A percentile compares a stretch with the other conserved stretches of the same genome.
phyloP scores from a whole-genome alignment of 2,113 vertebrate genomes.

The Pluvianellus socialis region DNA sequence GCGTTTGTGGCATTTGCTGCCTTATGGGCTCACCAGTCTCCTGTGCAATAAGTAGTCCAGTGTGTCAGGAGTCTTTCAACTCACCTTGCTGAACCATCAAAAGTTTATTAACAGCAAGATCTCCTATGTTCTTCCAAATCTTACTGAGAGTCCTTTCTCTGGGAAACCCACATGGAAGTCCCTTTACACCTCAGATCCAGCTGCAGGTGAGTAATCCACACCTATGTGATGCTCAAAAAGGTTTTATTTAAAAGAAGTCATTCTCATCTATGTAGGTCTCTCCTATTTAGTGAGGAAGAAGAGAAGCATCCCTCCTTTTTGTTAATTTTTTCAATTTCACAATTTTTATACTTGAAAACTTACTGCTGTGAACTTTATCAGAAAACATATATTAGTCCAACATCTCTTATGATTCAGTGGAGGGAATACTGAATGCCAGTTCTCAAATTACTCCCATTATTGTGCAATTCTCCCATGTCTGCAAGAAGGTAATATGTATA shows the following conservation, averaged over 20 bases:
- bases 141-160: not conserved
- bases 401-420: not conserved
- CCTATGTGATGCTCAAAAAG: accelerated
- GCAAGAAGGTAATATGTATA: not conserved
- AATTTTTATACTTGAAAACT: not conserved
- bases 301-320: not conserved
- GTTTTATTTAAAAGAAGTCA: not conserved
- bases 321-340: not conserved
- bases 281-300: not conserved
- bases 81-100: not conserved
- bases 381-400: not conserved
- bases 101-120: not conserved
- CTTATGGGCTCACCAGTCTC: accelerated
- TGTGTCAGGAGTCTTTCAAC: not conserved
- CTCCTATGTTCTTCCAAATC: not conserved
- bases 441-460: not conserved
- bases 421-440: not conserved
- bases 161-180: not conserved
- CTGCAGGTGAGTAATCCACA: not conserved
- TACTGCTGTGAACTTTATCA: not conserved
- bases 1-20: not conserved
- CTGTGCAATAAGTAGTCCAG: not conserved
- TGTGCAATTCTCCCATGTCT: not conserved
- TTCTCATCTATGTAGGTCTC: accelerated
- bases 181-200: not conserved